Evolutionary conservation across 1,140 invertebrate species (phyloP), one percentile per base, ranked within the genome.

Genomic region (Lanistes nyassanus): DNA sequence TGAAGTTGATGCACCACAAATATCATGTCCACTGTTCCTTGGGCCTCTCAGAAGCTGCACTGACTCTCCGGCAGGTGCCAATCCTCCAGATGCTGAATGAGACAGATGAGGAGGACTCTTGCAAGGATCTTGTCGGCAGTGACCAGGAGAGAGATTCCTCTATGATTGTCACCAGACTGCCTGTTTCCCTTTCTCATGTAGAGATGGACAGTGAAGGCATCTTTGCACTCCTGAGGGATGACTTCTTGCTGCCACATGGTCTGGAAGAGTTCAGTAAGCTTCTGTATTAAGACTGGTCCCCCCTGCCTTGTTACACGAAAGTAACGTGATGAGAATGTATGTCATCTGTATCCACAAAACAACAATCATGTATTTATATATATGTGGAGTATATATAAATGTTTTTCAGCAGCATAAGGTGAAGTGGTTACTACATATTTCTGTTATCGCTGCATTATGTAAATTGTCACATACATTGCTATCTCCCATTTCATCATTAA

Each of bases 121-220:
- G 76, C 79, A 21, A 80, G 69, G 5, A 77, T 79, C 73, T 78
- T 82, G 7, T 76, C 72, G 29, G 79, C 76, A 55, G 75, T 76
- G 31, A 62, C 70, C 36, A 78, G 67, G n/a, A n/a, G n/a, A 7
- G 75, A 77, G 26, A 79, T 80, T 34, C 74, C 67, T 36, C 67
- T 37, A 64, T 80, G 58, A 58, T 76, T 80, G 71, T 76, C 77
- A 29, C 72, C 79, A 21, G 19, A 34, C 36, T 47, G 26, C 21
- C 47, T 31, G 72, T 75, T 78, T 0, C 76, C 76, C 51, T 76
- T 65, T 2, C 69, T 29, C 21, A 79, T 82, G 74, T 75, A 72
- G 19, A 75, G 29, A 51, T 78, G 75, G 7, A 77, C 56, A n/a
- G 79, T 79, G 3, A 13, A 36, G 55, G 76, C 79, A 66, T 82